Evolutionary conservation across 2,113 vertebrate genomes (phyloP).

Genomic region (Ibidorhyncha struthersii): DNA sequence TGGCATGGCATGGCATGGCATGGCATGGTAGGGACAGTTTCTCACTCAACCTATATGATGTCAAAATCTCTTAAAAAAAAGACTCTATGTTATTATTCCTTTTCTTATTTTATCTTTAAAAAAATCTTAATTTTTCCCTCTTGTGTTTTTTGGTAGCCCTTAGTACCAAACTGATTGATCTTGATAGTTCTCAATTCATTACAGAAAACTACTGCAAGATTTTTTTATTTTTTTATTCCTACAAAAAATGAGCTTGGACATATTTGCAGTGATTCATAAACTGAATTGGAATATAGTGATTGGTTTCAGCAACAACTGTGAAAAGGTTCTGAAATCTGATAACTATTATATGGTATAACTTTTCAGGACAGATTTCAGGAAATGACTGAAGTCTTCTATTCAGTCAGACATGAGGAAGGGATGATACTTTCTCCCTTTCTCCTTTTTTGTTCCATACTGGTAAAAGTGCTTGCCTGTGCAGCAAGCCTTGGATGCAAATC

Average conservation of each 20-base stretch:
- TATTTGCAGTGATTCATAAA: background rate
- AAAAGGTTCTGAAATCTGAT: background rate
- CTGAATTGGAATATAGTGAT: background rate
- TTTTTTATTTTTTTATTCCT: background rate
- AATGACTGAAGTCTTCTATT: background rate
- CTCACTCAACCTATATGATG: background rate
- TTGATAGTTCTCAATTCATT: background rate
- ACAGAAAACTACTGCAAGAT: background rate
- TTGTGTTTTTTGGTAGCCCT: background rate
- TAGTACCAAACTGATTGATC: background rate
- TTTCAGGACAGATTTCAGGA: background rate
- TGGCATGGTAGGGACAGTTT: background rate
- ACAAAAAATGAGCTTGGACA: background rate
- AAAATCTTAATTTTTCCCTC: background rate
- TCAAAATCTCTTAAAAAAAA: background rate
- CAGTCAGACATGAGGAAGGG: background rate
- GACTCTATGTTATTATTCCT: background rate
- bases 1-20: background rate
- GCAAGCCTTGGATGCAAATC: background rate
- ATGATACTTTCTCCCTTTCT: background rate
- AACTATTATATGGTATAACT: background rate
- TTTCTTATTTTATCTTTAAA: background rate
- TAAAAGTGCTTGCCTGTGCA: background rate
- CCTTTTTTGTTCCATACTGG: background rate
- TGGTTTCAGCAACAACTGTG: background rate